Percentiles rank a stretch among this genome's conserved stretches.
Conservation (phyloP, 2,113 vertebrate genomes). For the Bambusicola thoracicus region DNA sequence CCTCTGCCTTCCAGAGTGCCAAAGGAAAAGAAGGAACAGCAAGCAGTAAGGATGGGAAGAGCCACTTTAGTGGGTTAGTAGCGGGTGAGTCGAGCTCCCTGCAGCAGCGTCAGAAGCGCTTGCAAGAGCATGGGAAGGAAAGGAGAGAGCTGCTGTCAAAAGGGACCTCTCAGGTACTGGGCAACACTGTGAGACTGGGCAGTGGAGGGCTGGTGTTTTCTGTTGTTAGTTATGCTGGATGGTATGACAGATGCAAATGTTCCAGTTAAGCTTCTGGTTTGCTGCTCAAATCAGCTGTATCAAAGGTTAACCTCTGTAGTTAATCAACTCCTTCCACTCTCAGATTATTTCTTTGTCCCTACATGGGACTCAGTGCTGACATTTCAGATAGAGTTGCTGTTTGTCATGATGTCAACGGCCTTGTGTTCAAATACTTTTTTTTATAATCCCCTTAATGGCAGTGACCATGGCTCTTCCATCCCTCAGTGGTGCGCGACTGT, state of each 20-base stretch:
- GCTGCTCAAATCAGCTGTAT: neutral
- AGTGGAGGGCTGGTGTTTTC: neutral
- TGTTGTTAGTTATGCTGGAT: neutral
- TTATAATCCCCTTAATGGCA: neutral
- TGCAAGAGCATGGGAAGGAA: slow-evolving; percentile 92
- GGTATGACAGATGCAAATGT: neutral
- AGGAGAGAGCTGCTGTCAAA: slow-evolving; percentile 91
- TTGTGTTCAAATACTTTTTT: neutral
- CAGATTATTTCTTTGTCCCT: neutral
- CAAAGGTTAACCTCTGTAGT: slow-evolving; percentile 17
- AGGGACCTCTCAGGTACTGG: slow-evolving; percentile 81
- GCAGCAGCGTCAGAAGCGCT: slow-evolving; percentile 85
- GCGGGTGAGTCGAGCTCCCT: slow-evolving; percentile 69
- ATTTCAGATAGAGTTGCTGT: neutral
- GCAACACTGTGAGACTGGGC: neutral
- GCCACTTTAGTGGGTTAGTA: slow-evolving; percentile 57
- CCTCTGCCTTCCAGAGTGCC: slow-evolving; percentile 73
- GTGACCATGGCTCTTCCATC: neutral
- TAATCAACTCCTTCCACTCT: neutral
- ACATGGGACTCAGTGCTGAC: neutral
- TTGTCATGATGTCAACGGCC: neutral
- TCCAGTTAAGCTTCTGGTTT: neutral
- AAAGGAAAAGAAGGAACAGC: slow-evolving; percentile 83
- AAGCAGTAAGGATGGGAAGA: slow-evolving; percentile 82
- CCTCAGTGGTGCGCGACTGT: neutral